phyloP scores from a whole-genome alignment of 2,888 invertebrate genomes.

The Orthosia gracilis region DNA sequence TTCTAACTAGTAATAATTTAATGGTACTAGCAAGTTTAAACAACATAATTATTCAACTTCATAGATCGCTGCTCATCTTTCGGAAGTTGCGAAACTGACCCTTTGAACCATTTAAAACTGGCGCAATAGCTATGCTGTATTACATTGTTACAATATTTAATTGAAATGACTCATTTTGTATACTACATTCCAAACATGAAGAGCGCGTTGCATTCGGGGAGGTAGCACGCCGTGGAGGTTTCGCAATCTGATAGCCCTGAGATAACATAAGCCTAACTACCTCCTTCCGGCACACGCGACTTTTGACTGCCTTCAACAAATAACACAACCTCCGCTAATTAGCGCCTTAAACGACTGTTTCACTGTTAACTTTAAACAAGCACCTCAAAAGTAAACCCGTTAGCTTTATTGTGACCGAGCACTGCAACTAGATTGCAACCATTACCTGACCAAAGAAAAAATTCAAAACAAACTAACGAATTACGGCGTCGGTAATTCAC shows the following conservation, averaged over 20 bases:
- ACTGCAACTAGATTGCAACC: slow-evolving; percentile 74
- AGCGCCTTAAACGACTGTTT: slow-evolving; percentile 69
- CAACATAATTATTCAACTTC: slow-evolving; percentile 49
- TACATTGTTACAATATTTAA: slow-evolving; percentile 56
- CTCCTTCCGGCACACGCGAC: slow-evolving; percentile 85
- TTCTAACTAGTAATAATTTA: slow-evolving; percentile 29
- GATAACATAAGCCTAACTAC: slow-evolving; percentile 83
- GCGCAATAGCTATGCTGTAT: slow-evolving; percentile 48
- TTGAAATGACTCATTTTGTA: slow-evolving; percentile 62
- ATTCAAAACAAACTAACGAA: slow-evolving; percentile 81
- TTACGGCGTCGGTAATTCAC: slow-evolving; percentile 82
- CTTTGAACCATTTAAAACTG: slow-evolving; percentile 53
- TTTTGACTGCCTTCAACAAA: slow-evolving; percentile 79
- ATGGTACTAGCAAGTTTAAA: slow-evolving; percentile 26
- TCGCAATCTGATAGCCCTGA: slow-evolving; percentile 86
- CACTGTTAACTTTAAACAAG: slow-evolving; percentile 65
- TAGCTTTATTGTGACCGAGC: slow-evolving; percentile 66
- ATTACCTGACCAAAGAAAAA: slow-evolving; percentile 76
- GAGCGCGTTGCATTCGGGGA: slow-evolving; percentile 41
- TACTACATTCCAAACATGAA: slow-evolving; percentile 52
- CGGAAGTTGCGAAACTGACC: slow-evolving; percentile 51
- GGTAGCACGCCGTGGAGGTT: slow-evolving; percentile 71
- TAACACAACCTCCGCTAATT: slow-evolving; percentile 81
- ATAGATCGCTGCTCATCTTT: slow-evolving; percentile 48
- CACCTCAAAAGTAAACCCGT: slow-evolving; percentile 71